Base-by-base conservation (phyloP, 2,888 invertebrate species). In the Anthrax anthrax region DNA sequence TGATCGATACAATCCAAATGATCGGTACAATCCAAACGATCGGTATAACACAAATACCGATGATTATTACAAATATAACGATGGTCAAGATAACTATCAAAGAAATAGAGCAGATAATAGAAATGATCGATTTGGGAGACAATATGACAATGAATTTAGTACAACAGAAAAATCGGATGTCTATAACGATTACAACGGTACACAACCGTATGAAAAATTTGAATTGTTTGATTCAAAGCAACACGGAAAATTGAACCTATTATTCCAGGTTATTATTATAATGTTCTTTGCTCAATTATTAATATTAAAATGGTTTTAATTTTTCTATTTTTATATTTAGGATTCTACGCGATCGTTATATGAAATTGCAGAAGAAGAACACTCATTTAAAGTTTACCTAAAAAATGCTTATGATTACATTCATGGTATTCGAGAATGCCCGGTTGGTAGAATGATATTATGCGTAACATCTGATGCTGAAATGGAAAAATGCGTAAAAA, bases 381-480 rank as follows among this genome's bases (percentile, higher is more conserved):
- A 91, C 64, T 82, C 81, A 0, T 87, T 84, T 45, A 73, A 76
- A 2, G 78, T 77, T 50, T 88, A 85, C 56, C 69, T 91, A 23
- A 80, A 78, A 14, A 72, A 73, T 48, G 74, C 81, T 0, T 72
- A 84, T 53, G 73, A 80, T 36, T 74, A 78, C 0, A 84, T 91
- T 51, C 70, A 81, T 49, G 81, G 80, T 2, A 76, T 92, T 2
- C 72, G 86, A 44, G 76, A 81, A 50, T 96, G 95, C 62, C 89
- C 94, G 0, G 80, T 94, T 9, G 74, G 79, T 40, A 72, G 79
- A n/a, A 88, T 92, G 71, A 81, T 81, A 0, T 65, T 95, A 18
- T 96, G 96, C 61, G 86, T 96, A 18, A 90, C 92, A 1, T 95
- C 95, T 0, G 84, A 87, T 47, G 76, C 80, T 0, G 96, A 96